Base-by-base conservation (phyloP, 2,888 invertebrate species). In the Epinotia bilunana region DNA sequence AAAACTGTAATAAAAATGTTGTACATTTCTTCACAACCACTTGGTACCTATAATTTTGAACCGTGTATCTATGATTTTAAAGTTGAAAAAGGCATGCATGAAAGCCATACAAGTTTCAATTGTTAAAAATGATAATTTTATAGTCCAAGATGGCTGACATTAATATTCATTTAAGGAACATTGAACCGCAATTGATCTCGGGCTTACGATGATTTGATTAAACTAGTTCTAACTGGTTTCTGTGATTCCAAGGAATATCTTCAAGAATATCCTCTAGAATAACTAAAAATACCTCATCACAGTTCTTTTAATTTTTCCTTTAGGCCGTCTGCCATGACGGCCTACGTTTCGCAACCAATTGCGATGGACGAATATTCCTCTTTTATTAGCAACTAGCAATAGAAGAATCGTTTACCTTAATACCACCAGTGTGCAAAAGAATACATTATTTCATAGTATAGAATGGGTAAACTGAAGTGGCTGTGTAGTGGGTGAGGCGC, bases 101-200 rank as follows among this genome's bases (percentile, higher is more conserved):
- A n/a, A 18, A 11, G 4, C 18, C 11, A n/a, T n/a, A 61, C 60
- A 70, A 58, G 65, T 57, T 69, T 67, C 75, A 72, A 75, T 75
- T 72, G 76, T 76, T 70, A 76, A 74, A 74, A 76, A 76, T 76
- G 74, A 74, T 76, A 71, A 70, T 76, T 76, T 76, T 69, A 76
- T 64, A 43, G 58, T 39, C 69, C 55, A 76, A 74, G 74, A 74
- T 28, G 73, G 67, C 28, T 9, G 18, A 49, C 76, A 74, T 76
- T 76, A 76, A 73, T 76, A 70, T 70, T 76, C 71, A 76, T 74
- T 67, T 74, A 71, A 62, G 57, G 74, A 60, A 58, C 76, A 65
- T 73, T 73, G 76, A 65, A 76, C 76, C 60, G 11, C 28, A 70
- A 71, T 75, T 75, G 74, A 71, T 65, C 70, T 18, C 43, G 16